Evolutionary conservation across 2,797 vertebrate genomes (phyloP), one percentile per base, ranked within the genome.

Genomic region (Acrossocheilus fasciatus): DNA sequence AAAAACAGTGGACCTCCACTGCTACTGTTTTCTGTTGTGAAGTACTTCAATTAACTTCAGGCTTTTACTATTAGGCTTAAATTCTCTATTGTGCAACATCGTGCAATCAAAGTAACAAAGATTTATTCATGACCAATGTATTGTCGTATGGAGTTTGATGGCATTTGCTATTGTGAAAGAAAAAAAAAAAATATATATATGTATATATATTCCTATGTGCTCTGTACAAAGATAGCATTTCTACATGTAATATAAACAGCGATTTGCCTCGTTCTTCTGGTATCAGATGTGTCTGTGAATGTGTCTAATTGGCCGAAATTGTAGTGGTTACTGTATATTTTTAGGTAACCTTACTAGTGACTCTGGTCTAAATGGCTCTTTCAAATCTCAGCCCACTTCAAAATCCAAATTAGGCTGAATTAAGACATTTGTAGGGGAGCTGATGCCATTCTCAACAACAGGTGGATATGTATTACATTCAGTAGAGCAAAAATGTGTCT

Each of bases 301-400:
- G 30, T 12, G 18, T 41, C 4, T 23, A 73, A 15, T 74, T 62
- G n/a, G 9, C 14, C 52, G 59, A 59, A 59, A 62, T 57, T 54
- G 12, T 45, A 26, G 54, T 43, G 14, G 8, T 26, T 62, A 62
- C 34, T 77, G 20, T 14, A 57, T 79, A 79, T 64, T 68, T 81
- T 47, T 50, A 23, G 47, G 45, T 26, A 54, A 41, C 47, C 47
- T 52, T 69, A 68, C 64, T 68, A n/a, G 30, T 69, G 54, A 50
- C 26, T 64, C 4, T 0, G 26, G 9, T 75, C 57, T 84, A 50
- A 83, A 66, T 50, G 36, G 43, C 41, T 83, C 30, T 76, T 85
- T 64, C 23, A 41, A 84, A 77, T 77, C 30, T 77, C 45, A 66
- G 34, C 45, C 73, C 59, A 20, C 72, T 52, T 76, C 23, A 64